Evolutionary conservation across 2,888 invertebrate genomes (phyloP).

Genomic region (Microdon myrmicae): DNA sequence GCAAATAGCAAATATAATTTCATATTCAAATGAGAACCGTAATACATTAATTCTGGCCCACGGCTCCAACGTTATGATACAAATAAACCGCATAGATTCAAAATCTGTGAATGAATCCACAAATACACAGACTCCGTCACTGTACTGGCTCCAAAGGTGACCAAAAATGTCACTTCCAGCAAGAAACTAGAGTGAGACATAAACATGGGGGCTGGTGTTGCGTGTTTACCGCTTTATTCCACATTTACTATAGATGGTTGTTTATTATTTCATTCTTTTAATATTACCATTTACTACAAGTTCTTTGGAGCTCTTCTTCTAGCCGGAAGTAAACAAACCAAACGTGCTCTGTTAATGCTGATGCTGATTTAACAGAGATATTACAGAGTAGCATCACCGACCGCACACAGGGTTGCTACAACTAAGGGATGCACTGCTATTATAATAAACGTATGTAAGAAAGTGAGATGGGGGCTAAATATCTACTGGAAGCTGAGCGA

Average conservation of each 20-base stretch:
- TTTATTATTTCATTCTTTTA: conserved; percentile 30
- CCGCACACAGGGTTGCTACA: conserved; percentile 8
- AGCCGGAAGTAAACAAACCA: conserved; percentile 34
- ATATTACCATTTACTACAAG: neutral
- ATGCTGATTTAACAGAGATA: conserved; percentile 19
- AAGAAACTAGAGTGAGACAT: conserved; percentile 20
- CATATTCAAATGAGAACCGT: conserved; percentile 28
- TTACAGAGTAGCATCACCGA: conserved; percentile 30
- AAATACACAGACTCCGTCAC: conserved; percentile 1
- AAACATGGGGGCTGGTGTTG: conserved; percentile 1
- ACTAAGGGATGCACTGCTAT: neutral
- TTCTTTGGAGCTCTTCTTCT: conserved; percentile 3
- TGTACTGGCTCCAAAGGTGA: conserved; percentile 32
- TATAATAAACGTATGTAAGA: conserved; percentile 3
- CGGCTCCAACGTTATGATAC: conserved; percentile 43
- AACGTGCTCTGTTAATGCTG: conserved; percentile 39
- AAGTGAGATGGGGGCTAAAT: conserved; percentile 24
- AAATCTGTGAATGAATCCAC: conserved; percentile 41
- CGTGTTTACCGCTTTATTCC: conserved; percentile 14
- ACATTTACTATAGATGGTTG: conserved; percentile 20
- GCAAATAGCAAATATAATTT: conserved; percentile 48
- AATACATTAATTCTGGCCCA: conserved; percentile 51
- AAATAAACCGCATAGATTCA: conserved; percentile 33
- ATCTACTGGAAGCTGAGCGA: conserved; percentile 10
- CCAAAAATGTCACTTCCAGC: conserved; percentile 40